A percentile compares a stretch with the other conserved stretches of the same genome.
Evolutionary conservation across 2,797 vertebrate species (phyloP).

Genomic region (Lepus oiostolus): DNA sequence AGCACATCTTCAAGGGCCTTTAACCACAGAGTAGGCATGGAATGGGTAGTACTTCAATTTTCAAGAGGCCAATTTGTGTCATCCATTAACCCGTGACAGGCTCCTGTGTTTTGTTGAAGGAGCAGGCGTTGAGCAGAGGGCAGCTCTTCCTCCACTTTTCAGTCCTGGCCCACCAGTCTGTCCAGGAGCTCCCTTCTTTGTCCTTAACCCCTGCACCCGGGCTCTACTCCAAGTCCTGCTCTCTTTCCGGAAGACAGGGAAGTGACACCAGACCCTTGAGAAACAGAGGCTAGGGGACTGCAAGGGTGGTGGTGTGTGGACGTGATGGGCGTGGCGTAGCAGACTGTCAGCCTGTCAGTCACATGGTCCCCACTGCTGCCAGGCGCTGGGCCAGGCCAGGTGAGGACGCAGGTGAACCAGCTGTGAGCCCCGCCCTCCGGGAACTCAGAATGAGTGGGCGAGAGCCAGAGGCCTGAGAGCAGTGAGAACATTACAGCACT

Average conservation of each 20-base stretch:
- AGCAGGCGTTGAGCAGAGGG: neutral
- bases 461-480: neutral
- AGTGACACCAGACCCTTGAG: neutral
- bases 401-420: neutral
- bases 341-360: neutral
- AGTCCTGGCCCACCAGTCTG: neutral
- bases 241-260: neutral
- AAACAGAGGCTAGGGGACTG: neutral
- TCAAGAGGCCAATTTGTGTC: neutral
- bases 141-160: neutral
- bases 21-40: neutral
- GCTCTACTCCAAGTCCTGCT: neutral
- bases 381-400: neutral
- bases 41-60: neutral
- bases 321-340: rapidly evolving
- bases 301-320: too few species aligned
- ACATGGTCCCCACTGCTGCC: neutral
- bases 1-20: neutral
- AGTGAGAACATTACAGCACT: neutral
- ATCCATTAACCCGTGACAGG: rapidly evolving
- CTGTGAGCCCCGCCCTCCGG: neutral
- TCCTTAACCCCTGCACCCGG: neutral
- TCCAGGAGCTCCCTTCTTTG: neutral
- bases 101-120: neutral
- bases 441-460: neutral